Evolutionary conservation across 2,888 invertebrate species (phyloP), one percentile per base, ranked within the genome.

Genomic region (Morpho achilles): DNA sequence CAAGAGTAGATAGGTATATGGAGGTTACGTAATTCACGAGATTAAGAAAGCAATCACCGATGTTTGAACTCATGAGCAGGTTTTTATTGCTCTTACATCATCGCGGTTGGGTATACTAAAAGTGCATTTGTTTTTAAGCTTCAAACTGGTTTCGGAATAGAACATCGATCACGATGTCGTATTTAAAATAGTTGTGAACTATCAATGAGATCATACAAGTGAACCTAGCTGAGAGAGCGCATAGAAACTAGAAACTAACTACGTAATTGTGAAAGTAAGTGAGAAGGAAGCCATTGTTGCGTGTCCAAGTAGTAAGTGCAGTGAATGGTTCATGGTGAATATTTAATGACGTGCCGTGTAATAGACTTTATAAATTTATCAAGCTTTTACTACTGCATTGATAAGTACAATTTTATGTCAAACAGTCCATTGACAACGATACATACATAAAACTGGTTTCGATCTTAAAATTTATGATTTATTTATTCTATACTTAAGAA

Each of bases 211-310:
- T 32, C 4, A 32, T 32, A 32, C 3, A 32, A 32, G 32, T 32
- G 23, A 55, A 46, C 41, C 39, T 58, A 57, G 41, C 59, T 61
- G 53, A 58, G 60, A 65, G 60, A 62, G 60, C 54, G 45, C 54
- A 61, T 63, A 62, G 67, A 64, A 68, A 65, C 58, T 79, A 80
- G 80, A 80, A 82, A 81, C 71, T 65, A 65, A 73, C 70, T 58
- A 53, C 77, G 79, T 74, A 75, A 74, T 81, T 81, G 87, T 84
- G 88, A 88, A 88, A 88, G 87, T 86, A 76, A 83, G 80, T 76
- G 78, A 79, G 78, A 73, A 72, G 74, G 73, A 69, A 75, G 72
- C 67, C 75, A 80, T 77, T 79, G 82, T 80, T 73, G 82, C 84
- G 80, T 79, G 76, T 66, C 75, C 69, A 67, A 73, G 64, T 57